phyloP scores from a whole-genome alignment of 1,140 invertebrate species.

The Pachyrhynchus sulphureomaculatus region DNA sequence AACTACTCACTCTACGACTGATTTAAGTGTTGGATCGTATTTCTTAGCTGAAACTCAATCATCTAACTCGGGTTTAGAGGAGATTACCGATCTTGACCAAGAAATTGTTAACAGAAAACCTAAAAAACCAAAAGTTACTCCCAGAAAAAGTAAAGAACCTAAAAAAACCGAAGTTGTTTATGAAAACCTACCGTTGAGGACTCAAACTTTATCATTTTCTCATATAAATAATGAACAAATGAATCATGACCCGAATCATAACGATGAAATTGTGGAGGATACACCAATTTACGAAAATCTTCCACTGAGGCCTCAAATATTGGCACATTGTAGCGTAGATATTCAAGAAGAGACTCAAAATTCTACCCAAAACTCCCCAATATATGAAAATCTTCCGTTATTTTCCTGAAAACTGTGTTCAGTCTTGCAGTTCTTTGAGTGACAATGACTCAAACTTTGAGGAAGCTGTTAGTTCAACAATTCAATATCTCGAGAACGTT shows the following conservation, averaged over 20 bases:
- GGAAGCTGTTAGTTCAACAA: slow-evolving; percentile 13
- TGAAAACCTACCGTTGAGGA: slow-evolving; percentile 3
- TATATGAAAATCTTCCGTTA: slow-evolving; percentile 16
- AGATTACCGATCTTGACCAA: slow-evolving; percentile 7
- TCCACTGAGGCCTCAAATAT: background rate
- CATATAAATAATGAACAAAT: too few species aligned
- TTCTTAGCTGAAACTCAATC: background rate
- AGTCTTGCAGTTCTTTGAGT: background rate
- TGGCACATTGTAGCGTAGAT: too few species aligned
- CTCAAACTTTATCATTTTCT: too few species aligned
- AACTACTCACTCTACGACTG: background rate
- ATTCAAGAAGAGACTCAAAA: background rate
- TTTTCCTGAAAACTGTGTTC: background rate
- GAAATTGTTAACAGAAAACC: background rate
- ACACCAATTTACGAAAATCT: slow-evolving; percentile 7
- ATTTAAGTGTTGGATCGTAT: background rate
- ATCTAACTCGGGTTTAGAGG: too few species aligned
- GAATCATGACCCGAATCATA: background rate
- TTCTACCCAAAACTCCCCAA: background rate
- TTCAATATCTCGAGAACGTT: slow-evolving; percentile 17
- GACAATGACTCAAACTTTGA: slow-evolving; percentile 11
- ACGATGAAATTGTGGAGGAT: background rate
- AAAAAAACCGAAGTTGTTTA: background rate
- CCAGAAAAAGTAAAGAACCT: slow-evolving; percentile 2
- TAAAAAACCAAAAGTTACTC: slow-evolving; percentile 15